Evolutionary conservation across 2,113 vertebrate genomes (phyloP).

Genomic region (Paramisgurnus dabryanus): DNA sequence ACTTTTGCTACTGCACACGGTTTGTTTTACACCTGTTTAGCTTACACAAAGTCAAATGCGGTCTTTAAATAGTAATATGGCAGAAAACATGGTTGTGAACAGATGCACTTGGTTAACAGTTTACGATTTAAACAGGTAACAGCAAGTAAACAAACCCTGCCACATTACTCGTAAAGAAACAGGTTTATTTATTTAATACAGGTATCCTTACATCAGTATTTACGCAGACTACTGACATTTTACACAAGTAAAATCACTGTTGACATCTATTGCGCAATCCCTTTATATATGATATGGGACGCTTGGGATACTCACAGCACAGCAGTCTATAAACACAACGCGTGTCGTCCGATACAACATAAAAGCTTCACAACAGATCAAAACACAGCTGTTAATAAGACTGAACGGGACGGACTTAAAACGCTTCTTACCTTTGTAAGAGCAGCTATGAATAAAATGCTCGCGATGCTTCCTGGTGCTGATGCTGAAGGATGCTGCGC

Average conservation of each 20-base stretch:
- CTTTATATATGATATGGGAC: slow-evolving; percentile 8
- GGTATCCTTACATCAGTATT: background rate
- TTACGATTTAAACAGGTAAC: no score
- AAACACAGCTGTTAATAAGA: background rate
- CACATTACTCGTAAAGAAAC: background rate
- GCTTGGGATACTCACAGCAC: background rate
- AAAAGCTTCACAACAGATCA: background rate
- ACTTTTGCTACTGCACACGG: no score
- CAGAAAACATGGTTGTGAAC: no score
- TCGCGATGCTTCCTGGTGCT: slow-evolving; percentile 13
- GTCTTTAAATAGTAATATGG: no score
- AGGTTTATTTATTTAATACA: background rate
- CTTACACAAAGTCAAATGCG: no score
- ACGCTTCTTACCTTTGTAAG: slow-evolving; percentile 25
- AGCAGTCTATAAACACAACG: slow-evolving; percentile 18
- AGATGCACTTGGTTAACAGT: no score
- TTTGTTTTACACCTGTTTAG: no score
- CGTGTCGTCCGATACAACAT: background rate
- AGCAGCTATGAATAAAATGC: slow-evolving; percentile 15
- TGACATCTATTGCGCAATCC: slow-evolving; percentile 30
- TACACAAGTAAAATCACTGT: background rate
- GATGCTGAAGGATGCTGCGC: slow-evolving; percentile 44
- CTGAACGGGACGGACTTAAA: background rate
- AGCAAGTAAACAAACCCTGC: slow-evolving; percentile 18
- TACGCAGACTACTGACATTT: background rate